phyloP scores from a whole-genome alignment of 2,797 vertebrate genomes.

The Coendou prehensilis region DNA sequence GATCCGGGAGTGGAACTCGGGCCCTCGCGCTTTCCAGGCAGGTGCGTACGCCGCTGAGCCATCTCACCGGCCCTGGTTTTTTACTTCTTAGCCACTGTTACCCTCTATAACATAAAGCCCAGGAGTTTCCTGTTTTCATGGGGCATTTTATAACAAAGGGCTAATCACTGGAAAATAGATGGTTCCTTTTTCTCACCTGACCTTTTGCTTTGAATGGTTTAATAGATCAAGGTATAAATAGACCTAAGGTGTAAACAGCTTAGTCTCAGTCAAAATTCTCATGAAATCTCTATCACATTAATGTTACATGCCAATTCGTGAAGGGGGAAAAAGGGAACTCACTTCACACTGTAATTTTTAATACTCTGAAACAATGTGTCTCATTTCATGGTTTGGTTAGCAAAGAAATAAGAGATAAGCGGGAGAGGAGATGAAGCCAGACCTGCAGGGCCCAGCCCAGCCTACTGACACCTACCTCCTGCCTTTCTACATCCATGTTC shows the following conservation, averaged over 20 bases:
- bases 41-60: no score
- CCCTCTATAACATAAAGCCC: not conserved
- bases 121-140: not conserved
- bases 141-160: not conserved
- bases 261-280: conserved; percentile 36
- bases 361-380: not conserved
- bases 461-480: conserved; percentile 92
- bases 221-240: not conserved
- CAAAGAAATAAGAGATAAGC: not conserved
- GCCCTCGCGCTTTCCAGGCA: no score
- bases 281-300: not conserved
- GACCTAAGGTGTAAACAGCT: not conserved
- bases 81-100: not conserved
- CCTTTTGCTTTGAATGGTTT: not conserved
- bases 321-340: not conserved
- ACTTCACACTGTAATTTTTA: not conserved
- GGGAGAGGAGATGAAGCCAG: not conserved
- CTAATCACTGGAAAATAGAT: not conserved
- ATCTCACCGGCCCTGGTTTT: not conserved
- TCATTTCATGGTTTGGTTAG: conserved; percentile 7
- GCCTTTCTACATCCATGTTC: conserved; percentile 99
- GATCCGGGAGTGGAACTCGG: no score
- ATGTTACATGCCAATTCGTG: not conserved
- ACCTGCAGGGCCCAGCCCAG: not conserved
- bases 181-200: conserved; percentile 31